Base-by-base conservation (phyloP, 2,888 invertebrate species). In the Lepas anatifera region DNA sequence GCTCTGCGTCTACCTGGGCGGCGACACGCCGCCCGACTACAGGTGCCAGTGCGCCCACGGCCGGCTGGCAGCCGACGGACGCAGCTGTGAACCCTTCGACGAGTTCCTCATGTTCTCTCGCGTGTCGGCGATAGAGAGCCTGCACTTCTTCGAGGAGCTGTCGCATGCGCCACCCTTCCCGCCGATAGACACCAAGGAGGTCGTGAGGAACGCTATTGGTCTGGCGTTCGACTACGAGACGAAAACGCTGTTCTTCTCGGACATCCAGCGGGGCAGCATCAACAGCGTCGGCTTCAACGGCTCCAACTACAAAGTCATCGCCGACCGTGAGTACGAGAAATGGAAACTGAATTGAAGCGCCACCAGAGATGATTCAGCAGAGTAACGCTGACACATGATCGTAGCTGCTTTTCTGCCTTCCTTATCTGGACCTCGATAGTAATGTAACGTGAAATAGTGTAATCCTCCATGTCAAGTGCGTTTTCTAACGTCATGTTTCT, bases 41-140 rank as follows among this genome's bases (percentile, higher is more conserved):
- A 84, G 87, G 71, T 93, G 92, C 80, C 88, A 87, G 48, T 95
- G 95, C 78, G 88, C 92, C 50, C 91, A 92, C 81, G 92, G 92
- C 6, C 85, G 85, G 74, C 83, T 91, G 6, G 84, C 85, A 10
- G 75, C 81, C 3, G 86, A 92, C 81, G 85, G 85, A 0, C 83
- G 83, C 74, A 81, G 82, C 68, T 94, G 94, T 81, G 85, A 85
- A 79, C 89, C 88, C 58, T 89, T 89, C 79, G 86, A 88, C 71
- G 87, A 87, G 70, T 94, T 94, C 80, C 81, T 95, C 74, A 86
- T 93, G 82, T 95, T 87, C 81, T 92, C 93, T 52, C 85, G 88
- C 73, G 89, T 91, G 70, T 86, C 88, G 52, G 85, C 87, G 74
- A 88, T 95, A 72, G 92, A 92, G 77, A 90, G 89, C 75, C 86